Evolutionary conservation across 2,888 invertebrate genomes (phyloP).

Genomic region (Aproaerema taeniolella): DNA sequence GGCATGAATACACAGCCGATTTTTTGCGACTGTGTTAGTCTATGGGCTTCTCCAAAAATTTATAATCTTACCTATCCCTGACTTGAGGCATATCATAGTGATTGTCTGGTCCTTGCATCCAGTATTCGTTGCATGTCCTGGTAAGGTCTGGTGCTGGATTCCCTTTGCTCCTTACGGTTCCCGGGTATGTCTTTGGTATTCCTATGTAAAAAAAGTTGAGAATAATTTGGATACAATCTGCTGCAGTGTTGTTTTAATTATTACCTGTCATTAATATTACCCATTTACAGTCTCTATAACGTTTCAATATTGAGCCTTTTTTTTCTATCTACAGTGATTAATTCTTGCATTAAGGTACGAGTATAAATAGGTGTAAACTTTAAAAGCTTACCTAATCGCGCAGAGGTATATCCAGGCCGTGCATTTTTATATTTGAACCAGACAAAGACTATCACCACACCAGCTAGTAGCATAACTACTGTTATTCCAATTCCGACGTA

Average conservation of each 20-base stretch:
- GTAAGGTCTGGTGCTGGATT: slow-evolving; percentile 57
- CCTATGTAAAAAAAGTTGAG: no score
- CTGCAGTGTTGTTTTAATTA: no score
- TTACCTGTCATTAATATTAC: no score
- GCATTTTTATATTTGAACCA: slow-evolving; percentile 53
- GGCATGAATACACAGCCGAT: no score
- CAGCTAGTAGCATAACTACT: slow-evolving; percentile 52
- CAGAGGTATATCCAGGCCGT: slow-evolving; percentile 54
- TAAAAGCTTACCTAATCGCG: slow-evolving; percentile 48
- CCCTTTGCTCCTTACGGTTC: slow-evolving; percentile 48
- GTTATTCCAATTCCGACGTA: slow-evolving; percentile 63
- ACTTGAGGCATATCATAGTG: slow-evolving; percentile 66
- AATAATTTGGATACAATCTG: no score
- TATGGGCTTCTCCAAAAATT: no score
- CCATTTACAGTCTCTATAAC: no score
- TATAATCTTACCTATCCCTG: slow-evolving; percentile 49
- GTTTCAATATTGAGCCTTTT: no score
- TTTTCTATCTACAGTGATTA: no score
- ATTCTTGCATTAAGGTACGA: no score
- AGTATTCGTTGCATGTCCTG: slow-evolving; percentile 64
- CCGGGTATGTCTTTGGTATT: slow-evolving; percentile 52
- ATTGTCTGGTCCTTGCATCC: slow-evolving; percentile 65
- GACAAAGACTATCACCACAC: slow-evolving; percentile 47
- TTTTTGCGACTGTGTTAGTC: no score
- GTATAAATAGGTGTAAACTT: no score